phyloP scores from a whole-genome alignment of 2,113 vertebrate genomes.

The Gyps fulvus region DNA sequence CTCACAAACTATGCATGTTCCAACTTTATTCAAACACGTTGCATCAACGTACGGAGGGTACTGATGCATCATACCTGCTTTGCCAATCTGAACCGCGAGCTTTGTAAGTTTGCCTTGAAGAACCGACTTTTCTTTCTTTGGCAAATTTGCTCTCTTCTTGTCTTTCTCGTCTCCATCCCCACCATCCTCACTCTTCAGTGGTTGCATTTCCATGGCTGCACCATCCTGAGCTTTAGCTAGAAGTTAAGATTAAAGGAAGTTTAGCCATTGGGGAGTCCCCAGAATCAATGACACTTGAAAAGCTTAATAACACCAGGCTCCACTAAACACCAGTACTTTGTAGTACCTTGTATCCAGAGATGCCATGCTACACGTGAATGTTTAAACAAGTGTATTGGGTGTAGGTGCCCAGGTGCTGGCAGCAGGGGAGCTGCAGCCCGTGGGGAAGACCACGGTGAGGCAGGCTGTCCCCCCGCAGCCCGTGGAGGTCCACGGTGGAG shows the following conservation, averaged over 20 bases:
- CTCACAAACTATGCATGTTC: background rate
- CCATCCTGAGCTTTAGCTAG: constrained; percentile 97
- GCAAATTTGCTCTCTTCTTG: constrained; percentile 91
- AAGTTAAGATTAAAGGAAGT: background rate
- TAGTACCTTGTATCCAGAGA: background rate
- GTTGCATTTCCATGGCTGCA: constrained; percentile 99
- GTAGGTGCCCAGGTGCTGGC: background rate
- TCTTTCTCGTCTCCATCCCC: constrained; percentile 86
- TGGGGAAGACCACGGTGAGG: background rate
- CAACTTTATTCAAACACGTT: background rate
- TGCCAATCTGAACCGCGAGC: constrained; percentile 97
- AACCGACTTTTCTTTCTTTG: constrained; percentile 98
- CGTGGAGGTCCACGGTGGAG: background rate
- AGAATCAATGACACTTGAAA: background rate
- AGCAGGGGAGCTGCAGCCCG: background rate
- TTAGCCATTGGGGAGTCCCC: background rate
- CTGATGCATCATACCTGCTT: constrained; percentile 83
- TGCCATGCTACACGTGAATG: background rate
- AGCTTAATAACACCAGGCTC: background rate
- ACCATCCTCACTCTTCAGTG: constrained; percentile 93
- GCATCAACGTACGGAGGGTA: background rate
- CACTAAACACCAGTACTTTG: background rate
- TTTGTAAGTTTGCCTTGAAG: constrained; percentile 98
- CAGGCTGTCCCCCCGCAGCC: background rate
- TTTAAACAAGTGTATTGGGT: background rate